Base-by-base conservation (phyloP, 2,888 invertebrate species). In the Patella pellucida region DNA sequence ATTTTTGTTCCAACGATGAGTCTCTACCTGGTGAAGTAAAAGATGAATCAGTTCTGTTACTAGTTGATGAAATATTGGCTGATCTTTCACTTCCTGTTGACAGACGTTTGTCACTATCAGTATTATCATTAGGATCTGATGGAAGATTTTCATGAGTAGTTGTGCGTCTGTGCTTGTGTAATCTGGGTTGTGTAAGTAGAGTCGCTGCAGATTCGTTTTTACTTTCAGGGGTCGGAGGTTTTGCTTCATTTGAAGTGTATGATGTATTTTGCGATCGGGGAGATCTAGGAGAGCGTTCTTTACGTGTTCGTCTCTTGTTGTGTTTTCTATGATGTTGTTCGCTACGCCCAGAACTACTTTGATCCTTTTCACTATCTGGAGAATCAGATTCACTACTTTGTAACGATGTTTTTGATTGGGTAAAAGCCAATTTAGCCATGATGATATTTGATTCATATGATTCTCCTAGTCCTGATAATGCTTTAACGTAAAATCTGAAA, bases 381-480 rank as follows among this genome's bases (percentile, higher is more conserved):
- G 62, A 62, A 19, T 62, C 62, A 12, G 62, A 62, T 23, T 62
- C 62, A 12, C 12, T 23, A 19, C 23, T 23, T 23, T 19, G 62
- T 62, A 62, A 19, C 19, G 62, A 23, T 12, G 62, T 23, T 62
- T 19, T 62, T 9, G 62, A 62, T 62, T 62, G 62, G 23, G 23
- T 19, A 41, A 41, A 41, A 14, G 85, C 83, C 71, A 86, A 76
- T 50, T 85, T 85, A 52, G 85, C 85, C 82, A 86, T 85, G 41
- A 89, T 82, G 62, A 86, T 80, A 79, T 89, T 86, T 31, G 89
- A 89, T 73, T 85, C 83, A 56, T 82, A 84, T 2, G 89, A 89
- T 75, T 89, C 89, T n/a, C 89, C 89, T 62, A 87, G 79, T 4
- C 85, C 84, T 15, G 89, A 88, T 68, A 89, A 84, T 27, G 86